Conservation (phyloP, 2,888 invertebrate species). For the Parnassius apollo region DNA sequence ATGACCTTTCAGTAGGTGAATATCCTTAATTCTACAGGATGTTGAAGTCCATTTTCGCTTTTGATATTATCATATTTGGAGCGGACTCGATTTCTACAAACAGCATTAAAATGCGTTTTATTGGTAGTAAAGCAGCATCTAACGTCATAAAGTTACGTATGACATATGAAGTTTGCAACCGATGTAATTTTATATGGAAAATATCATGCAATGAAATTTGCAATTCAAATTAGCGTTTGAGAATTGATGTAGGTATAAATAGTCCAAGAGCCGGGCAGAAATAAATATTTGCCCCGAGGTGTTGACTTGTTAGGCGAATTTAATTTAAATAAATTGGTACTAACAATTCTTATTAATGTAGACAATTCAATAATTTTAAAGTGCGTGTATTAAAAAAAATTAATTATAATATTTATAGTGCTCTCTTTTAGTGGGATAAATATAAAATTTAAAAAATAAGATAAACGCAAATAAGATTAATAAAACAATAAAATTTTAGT, state of each 20-base stretch:
- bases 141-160: slow-evolving; percentile 33
- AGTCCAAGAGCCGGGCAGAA: slow-evolving; percentile 15
- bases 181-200: slow-evolving; percentile 25
- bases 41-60: neutral
- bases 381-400: no score
- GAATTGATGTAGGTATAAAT: slow-evolving; percentile 20
- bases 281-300: slow-evolving; percentile 4
- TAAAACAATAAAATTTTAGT: no score
- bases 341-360: no score
- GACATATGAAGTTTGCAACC: slow-evolving; percentile 34
- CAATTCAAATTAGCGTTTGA: slow-evolving; percentile 25
- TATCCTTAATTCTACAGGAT: neutral
- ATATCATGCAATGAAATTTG: slow-evolving; percentile 25
- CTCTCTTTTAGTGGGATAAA: no score
- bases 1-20: no score
- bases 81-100: slow-evolving; percentile 32
- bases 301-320: slow-evolving; percentile 1
- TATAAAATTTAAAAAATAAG: no score
- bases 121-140: slow-evolving; percentile 36
- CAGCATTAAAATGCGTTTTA: slow-evolving; percentile 38
- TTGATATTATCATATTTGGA: slow-evolving; percentile 6
- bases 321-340: slow-evolving; percentile 1
- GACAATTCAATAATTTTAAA: no score
- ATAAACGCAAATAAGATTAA: no score
- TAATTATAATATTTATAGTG: no score